Evolutionary conservation across 2,888 invertebrate genomes (phyloP).

Genomic region (Falcaria lacertinaria): DNA sequence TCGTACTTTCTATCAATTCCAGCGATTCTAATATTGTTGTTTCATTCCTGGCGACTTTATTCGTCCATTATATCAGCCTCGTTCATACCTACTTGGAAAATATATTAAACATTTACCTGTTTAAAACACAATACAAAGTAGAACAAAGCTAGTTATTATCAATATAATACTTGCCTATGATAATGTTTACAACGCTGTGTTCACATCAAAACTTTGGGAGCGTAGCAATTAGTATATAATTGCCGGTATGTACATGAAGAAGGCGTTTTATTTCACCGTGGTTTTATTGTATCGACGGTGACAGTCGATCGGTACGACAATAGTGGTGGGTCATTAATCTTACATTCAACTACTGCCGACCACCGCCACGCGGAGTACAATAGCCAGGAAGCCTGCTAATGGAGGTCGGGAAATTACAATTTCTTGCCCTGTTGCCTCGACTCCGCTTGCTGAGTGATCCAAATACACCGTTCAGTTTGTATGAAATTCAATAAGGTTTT

Average conservation of each 20-base stretch:
- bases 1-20: too few relatives aligned
- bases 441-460: conserved; percentile 23
- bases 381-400: conserved; percentile 61
- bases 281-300: conserved; percentile 50
- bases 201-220: conserved; percentile 3
- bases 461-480: conserved; percentile 23
- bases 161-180: neutral
- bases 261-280: conserved; percentile 48
- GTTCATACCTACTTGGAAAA: too few relatives aligned
- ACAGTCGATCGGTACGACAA: conserved; percentile 52
- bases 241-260: conserved; percentile 26
- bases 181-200: neutral
- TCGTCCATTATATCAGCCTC: too few relatives aligned
- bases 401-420: conserved; percentile 62
- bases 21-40: too few relatives aligned
- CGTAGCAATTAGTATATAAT: conserved; percentile 41
- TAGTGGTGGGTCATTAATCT: conserved; percentile 64
- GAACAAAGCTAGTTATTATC: neutral
- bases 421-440: conserved; percentile 46
- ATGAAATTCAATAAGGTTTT: conserved; percentile 30
- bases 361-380: conserved; percentile 39
- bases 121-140: neutral
- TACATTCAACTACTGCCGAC: conserved; percentile 59
- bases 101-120: too few relatives aligned
- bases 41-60: too few relatives aligned